phyloP scores from a whole-genome alignment of 2,888 invertebrate genomes.

The Lochmaea capreae region DNA sequence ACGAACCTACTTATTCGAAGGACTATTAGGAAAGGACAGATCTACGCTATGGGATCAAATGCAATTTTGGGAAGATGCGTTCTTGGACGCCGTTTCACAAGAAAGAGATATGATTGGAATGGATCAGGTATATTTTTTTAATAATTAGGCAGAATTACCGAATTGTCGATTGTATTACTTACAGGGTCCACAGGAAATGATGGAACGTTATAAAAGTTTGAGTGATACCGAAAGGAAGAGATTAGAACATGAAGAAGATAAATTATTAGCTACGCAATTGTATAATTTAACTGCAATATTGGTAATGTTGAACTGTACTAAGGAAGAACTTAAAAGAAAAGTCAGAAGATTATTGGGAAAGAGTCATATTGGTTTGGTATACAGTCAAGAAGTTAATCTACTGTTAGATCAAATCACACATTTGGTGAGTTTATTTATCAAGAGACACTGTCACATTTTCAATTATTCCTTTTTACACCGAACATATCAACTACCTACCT shows the following conservation, averaged over 20 bases:
- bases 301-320: conserved; percentile 90
- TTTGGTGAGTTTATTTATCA: conserved; percentile 75
- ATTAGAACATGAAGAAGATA: conserved; percentile 97
- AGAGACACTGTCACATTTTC: neutral
- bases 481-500: too few species aligned
- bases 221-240: conserved; percentile 94
- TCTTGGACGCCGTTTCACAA: conserved; percentile 96
- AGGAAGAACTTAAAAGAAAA: conserved; percentile 87
- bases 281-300: conserved; percentile 97
- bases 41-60: conserved; percentile 97
- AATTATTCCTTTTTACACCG: neutral
- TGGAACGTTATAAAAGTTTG: conserved; percentile 95
- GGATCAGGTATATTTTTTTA: conserved; percentile 79
- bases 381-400: conserved; percentile 97
- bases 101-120: conserved; percentile 99
- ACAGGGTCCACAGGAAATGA: conserved; percentile 95
- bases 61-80: conserved; percentile 99
- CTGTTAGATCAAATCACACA: conserved; percentile 94
- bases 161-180: conserved; percentile 15
- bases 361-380: conserved; percentile 97
- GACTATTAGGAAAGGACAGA: conserved; percentile 83
- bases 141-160: neutral
- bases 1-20: conserved; percentile 93
- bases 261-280: conserved; percentile 92
- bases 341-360: conserved; percentile 93